Conservation (phyloP, 2,797 vertebrate species). For the Thripadectes ignobilis region DNA sequence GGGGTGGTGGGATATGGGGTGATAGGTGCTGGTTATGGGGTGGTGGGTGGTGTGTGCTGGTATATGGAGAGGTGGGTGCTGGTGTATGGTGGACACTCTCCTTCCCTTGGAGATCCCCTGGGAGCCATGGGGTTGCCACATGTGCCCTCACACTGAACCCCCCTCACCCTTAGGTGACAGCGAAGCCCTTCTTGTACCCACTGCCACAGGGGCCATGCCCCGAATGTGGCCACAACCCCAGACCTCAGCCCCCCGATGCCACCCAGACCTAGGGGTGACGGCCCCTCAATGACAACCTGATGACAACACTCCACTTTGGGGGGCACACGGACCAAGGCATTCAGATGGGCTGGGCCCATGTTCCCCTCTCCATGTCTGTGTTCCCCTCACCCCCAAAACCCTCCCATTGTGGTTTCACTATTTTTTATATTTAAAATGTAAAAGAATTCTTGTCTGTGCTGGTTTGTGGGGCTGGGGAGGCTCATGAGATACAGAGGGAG, state of each 20-base stretch:
- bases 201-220: not conserved
- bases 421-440: not conserved
- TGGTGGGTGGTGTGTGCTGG: not conserved
- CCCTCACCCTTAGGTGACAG: not conserved
- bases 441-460: not conserved
- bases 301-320: not conserved
- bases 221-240: not conserved
- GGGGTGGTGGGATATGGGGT: not conserved
- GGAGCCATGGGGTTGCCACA: fast-evolving
- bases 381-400: too few relatives aligned
- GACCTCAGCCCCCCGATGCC: not conserved
- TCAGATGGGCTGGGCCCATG: not conserved
- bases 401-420: not conserved
- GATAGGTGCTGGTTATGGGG: not conserved
- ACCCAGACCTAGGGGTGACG: not conserved
- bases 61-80: not conserved
- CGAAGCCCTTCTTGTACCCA: constrained; percentile 25
- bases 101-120: not conserved
- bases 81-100: not conserved
- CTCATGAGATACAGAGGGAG: not conserved
- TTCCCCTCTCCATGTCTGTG: not conserved
- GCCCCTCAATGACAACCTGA: not conserved
- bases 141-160: not conserved
- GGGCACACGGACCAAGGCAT: not conserved
- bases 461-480: not conserved